Conservation (phyloP, 2,888 invertebrate species). For the Tortricodes alternella region DNA sequence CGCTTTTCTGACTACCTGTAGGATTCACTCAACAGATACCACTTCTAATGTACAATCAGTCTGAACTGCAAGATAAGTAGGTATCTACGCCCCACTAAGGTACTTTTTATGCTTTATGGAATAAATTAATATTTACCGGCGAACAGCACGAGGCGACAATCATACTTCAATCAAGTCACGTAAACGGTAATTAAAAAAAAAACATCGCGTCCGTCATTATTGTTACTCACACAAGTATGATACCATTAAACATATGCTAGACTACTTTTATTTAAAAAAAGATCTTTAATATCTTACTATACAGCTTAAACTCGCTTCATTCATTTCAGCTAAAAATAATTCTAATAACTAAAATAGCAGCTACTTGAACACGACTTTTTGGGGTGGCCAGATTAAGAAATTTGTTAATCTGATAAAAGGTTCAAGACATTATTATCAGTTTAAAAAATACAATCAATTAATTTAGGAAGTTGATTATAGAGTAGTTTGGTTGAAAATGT, state of each 20-base stretch:
- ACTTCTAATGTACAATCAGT: background rate
- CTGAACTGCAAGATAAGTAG: no score
- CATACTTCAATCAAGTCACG: slow-evolving; percentile 28
- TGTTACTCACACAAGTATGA: slow-evolving; percentile 13
- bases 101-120: slow-evolving; percentile 12
- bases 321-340: background rate
- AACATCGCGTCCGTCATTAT: slow-evolving; percentile 21
- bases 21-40: background rate
- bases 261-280: background rate
- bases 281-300: background rate
- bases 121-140: slow-evolving; percentile 30
- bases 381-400: background rate
- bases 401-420: background rate
- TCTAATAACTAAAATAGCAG: background rate
- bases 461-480: no score
- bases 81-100: slow-evolving; percentile 7
- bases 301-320: no score
- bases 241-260: slow-evolving; percentile 20
- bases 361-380: slow-evolving; percentile 1
- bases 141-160: slow-evolving; percentile 22
- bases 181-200: slow-evolving; percentile 24
- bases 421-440: no score
- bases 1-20: slow-evolving; percentile 12
- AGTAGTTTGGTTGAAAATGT: no score
- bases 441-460: no score